Percentiles rank a stretch among this genome's conserved stretches.
Conservation (phyloP, 2,797 vertebrate genomes). For the Cacajao melanocephalus region DNA sequence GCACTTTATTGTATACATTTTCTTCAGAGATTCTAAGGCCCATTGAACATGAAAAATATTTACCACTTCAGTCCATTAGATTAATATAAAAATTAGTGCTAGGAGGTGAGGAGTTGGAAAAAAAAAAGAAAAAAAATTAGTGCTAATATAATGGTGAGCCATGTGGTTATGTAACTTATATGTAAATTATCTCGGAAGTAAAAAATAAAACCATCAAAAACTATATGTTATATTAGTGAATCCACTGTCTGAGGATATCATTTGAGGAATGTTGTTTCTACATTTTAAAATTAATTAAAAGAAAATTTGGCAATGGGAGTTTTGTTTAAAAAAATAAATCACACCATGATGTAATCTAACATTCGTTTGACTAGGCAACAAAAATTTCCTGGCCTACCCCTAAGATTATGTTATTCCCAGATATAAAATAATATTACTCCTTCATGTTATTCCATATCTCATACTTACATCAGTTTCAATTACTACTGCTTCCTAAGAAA, state of each 20-base stretch:
- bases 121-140: neutral
- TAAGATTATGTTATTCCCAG: neutral
- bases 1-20: neutral
- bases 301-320: neutral
- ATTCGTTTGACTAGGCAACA: neutral
- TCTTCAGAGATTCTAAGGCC: neutral
- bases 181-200: neutral
- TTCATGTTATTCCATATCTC: neutral
- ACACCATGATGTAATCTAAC: neutral
- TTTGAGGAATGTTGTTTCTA: neutral
- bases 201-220: neutral
- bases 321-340: conserved; percentile 28
- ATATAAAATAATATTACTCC: neutral
- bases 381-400: neutral
- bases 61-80: neutral
- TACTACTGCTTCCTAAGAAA: neutral
- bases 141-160: neutral
- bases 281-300: conserved; percentile 13
- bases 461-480: neutral
- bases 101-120: neutral
- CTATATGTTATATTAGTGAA: neutral
- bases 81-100: conserved; percentile 20
- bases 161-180: neutral
- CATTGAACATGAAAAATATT: neutral
- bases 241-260: neutral